These are phyloP conservation scores for Drosophila cognata DNA, from an alignment of 2,888 invertebrate genomes.

Conservation along the genomic window DNA sequence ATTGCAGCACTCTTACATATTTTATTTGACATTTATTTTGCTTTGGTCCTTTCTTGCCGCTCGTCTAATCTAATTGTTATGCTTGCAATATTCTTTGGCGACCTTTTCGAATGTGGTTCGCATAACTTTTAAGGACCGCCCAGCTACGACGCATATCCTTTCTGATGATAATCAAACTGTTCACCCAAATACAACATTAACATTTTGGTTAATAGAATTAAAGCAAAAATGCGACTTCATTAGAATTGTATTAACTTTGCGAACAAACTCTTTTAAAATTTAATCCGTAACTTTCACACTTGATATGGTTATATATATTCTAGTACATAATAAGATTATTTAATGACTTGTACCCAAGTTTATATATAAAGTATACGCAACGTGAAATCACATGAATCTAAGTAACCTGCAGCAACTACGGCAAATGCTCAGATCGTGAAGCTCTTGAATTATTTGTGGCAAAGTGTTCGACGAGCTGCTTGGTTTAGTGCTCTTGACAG, in stretches of 20 bases:
- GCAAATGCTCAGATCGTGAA: conserved; percentile 11
- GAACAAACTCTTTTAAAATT: neutral
- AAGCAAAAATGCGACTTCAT: neutral
- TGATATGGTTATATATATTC: neutral
- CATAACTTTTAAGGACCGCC: conserved; percentile 44
- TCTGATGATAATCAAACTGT: conserved; percentile 24
- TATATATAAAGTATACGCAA: neutral
- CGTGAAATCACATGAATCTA: conserved; percentile 9
- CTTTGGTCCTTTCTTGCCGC: conserved; percentile 10
- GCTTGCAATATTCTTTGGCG: conserved; percentile 37
- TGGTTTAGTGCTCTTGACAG: conserved; percentile 48
- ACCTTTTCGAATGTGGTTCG: conserved; percentile 38
- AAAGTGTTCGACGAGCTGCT: conserved; percentile 4
- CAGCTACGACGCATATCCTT: neutral
- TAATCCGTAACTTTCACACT: neutral
- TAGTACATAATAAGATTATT: neutral
- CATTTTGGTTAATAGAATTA: conserved; percentile 2
- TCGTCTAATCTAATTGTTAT: conserved; percentile 51
- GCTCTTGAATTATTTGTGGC: conserved; percentile 30
- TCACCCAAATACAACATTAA: neutral
- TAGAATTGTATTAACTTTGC: conserved; percentile 1
- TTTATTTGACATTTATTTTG: conserved; percentile 10
- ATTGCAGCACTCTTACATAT: conserved; percentile 7
- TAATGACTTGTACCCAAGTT: neutral
- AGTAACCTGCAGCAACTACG: conserved; percentile 7